These are phyloP conservation scores for Clamator glandarius DNA, from an alignment of 2,797 vertebrate species.

Conservation along the genomic window DNA sequence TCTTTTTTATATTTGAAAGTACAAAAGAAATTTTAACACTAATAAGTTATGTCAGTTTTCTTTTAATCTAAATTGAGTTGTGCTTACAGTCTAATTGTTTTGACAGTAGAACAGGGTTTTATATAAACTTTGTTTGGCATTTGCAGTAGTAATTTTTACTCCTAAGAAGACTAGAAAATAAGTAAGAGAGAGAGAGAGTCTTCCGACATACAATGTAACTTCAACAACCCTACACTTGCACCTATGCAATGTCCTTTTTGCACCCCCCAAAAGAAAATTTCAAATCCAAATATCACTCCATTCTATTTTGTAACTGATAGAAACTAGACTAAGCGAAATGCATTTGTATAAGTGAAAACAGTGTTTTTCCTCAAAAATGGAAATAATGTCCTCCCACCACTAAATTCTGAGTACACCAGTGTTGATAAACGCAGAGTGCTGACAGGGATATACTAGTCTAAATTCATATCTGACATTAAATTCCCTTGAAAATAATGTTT, in stretches of 20 bases:
- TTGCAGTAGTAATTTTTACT: background rate
- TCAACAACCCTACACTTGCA: background rate
- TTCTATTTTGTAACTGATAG: background rate
- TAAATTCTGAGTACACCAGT: background rate
- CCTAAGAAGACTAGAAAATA: background rate
- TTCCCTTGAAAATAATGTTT: rapidly evolving
- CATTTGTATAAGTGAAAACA: background rate
- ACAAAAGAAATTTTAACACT: background rate
- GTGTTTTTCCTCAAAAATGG: background rate
- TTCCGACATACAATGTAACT: background rate
- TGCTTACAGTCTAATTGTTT: background rate
- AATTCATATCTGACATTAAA: background rate
- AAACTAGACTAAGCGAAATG: background rate
- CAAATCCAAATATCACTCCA: background rate
- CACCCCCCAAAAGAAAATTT: background rate
- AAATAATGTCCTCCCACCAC: background rate
- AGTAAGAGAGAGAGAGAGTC: background rate
- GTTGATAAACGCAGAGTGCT: background rate
- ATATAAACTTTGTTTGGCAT: background rate
- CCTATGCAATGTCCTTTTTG: background rate
- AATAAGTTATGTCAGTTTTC: background rate
- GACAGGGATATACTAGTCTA: background rate
- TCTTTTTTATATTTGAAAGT: background rate
- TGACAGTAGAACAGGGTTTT: background rate
- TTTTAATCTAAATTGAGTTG: background rate